Percentiles rank a stretch among this genome's conserved stretches.
These are phyloP conservation scores for Caenorhabditis remanei DNA, from an alignment of 1,140 invertebrate genomes.

Conservation along the genomic window DNA sequence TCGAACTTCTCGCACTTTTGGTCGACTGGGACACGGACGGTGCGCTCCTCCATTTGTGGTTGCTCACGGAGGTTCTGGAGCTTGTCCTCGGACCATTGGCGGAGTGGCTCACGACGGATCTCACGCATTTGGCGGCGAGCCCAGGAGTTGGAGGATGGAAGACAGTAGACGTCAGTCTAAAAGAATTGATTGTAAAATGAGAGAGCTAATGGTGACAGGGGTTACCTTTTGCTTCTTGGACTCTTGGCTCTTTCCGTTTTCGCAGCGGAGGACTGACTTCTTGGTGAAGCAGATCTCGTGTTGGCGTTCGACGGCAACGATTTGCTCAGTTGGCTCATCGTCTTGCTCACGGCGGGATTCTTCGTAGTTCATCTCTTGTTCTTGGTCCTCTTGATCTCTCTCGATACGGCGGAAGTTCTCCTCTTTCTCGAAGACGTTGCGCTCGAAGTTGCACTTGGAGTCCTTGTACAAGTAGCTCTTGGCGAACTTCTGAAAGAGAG, in stretches of 20 bases:
- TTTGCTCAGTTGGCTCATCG: constrained; percentile 59
- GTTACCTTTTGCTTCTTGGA: constrained; percentile 40
- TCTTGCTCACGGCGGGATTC: constrained; percentile 24
- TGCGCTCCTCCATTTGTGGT: constrained; percentile 37
- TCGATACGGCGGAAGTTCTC: constrained; percentile 33
- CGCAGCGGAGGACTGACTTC: constrained; percentile 43
- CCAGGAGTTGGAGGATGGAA: constrained; percentile 50
- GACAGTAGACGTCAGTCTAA: constrained; percentile 34
- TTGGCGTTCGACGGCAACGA: constrained; percentile 48
- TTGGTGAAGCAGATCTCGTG: constrained; percentile 62
- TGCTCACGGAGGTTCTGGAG: constrained; percentile 10
- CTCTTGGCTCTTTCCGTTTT: constrained; percentile 50
- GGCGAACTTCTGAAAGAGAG: constrained; percentile 51
- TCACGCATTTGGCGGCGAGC: constrained; percentile 38
- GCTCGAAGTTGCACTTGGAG: constrained; percentile 59
- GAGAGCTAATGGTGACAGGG: neutral
- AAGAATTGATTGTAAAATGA: neutral
- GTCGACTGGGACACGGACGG: constrained; percentile 37
- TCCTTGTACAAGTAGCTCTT: constrained; percentile 59
- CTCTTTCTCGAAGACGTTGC: constrained; percentile 53
- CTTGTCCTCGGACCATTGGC: neutral
- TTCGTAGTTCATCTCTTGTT: constrained; percentile 47
- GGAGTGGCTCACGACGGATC: constrained; percentile 34
- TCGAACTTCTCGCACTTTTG: constrained; percentile 41
- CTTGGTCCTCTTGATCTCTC: constrained; percentile 7